Evolutionary conservation across 2,113 vertebrate species (phyloP).

Genomic region (Oryzias curvinotus): DNA sequence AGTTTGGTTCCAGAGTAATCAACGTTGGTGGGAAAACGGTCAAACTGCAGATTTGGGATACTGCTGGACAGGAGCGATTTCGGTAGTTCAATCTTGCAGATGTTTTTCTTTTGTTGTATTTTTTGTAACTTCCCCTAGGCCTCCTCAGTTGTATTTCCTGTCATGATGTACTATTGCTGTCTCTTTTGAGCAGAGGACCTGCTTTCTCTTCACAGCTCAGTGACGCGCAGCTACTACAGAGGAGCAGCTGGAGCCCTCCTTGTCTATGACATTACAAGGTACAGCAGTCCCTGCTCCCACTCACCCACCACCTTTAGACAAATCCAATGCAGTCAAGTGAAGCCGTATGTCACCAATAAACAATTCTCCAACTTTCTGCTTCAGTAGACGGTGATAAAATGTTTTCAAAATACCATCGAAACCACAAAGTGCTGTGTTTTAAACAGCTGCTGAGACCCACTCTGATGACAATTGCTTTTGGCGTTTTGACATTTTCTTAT

Average conservation of each 20-base stretch:
- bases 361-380: no score
- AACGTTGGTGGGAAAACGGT: constrained; percentile 90
- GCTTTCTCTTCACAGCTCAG: constrained; percentile 75
- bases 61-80: constrained; percentile 91
- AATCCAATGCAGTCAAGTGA: neutral
- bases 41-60: constrained; percentile 96
- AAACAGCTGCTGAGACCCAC: no score
- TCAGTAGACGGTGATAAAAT: no score
- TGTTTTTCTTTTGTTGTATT: neutral
- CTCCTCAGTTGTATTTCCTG: neutral
- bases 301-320: neutral
- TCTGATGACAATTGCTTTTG: no score
- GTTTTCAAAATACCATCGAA: no score
- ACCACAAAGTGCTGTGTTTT: no score
- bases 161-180: neutral
- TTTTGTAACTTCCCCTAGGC: neutral
- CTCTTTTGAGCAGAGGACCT: constrained; percentile 2
- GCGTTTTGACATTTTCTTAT: no score
- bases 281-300: neutral
- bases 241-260: constrained; percentile 90
- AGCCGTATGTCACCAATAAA: no score
- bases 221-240: constrained; percentile 92
- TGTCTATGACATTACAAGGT: constrained; percentile 94
- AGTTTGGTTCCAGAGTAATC: constrained; percentile 92
- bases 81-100: constrained; percentile 70